phyloP scores from a whole-genome alignment of 1,140 invertebrate genomes.

The Plectrocnemia conspersa region DNA sequence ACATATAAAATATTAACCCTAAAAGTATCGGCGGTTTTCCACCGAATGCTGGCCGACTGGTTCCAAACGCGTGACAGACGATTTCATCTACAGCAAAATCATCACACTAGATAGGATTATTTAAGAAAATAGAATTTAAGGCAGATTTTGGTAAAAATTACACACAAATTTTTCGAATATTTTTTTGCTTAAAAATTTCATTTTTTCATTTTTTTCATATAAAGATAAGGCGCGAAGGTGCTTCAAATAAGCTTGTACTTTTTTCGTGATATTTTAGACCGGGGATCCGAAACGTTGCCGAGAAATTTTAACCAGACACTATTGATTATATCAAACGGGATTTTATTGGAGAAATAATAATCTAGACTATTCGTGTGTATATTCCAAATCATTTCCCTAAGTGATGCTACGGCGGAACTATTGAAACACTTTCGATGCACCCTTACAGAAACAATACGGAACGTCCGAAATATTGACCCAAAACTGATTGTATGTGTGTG shows the following conservation, averaged over 20 bases:
- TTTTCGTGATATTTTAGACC: slow-evolving; percentile 56
- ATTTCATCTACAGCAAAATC: slow-evolving; percentile 39
- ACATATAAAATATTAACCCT: slow-evolving; percentile 27
- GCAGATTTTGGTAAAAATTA: slow-evolving; percentile 62
- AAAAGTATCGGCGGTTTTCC: not conserved
- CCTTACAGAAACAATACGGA: slow-evolving; percentile 34
- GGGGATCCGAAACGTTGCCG: slow-evolving; percentile 29
- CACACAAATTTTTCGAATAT: slow-evolving; percentile 53
- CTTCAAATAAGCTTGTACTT: slow-evolving; percentile 70
- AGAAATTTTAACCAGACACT: slow-evolving; percentile 33
- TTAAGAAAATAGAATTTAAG: slow-evolving; percentile 63
- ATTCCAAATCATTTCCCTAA: slow-evolving; percentile 28
- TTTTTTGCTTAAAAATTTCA: slow-evolving; percentile 38
- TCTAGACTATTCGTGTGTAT: not conserved
- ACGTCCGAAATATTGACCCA: slow-evolving; percentile 31
- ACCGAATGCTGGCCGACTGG: not conserved
- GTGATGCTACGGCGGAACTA: slow-evolving; percentile 27
- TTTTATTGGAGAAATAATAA: slow-evolving; percentile 35
- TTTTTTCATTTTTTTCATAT: slow-evolving; percentile 51
- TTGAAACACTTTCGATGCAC: slow-evolving; percentile 35
- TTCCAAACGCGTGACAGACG: slow-evolving; percentile 32
- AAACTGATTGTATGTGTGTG: slow-evolving; percentile 34
- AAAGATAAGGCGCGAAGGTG: slow-evolving; percentile 68
- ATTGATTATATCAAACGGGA: slow-evolving; percentile 34
- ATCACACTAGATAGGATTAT: slow-evolving; percentile 39